A percentile compares a stretch with the other conserved stretches of the same genome.
Conservation (phyloP, 1,140 invertebrate genomes). For the Drosophila subpulchrella region DNA sequence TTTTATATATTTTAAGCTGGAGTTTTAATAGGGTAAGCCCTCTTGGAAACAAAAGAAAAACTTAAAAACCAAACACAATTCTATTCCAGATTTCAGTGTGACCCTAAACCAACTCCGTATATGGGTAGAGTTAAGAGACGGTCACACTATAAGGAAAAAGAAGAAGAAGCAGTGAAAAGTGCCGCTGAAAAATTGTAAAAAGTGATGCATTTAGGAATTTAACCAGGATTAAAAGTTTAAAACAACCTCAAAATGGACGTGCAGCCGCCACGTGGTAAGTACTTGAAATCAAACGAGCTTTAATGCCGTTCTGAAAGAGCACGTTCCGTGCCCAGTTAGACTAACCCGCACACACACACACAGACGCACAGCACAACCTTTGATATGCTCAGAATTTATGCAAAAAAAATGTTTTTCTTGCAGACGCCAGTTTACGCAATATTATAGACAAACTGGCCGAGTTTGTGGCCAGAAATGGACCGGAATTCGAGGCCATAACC, state of each 20-base stretch:
- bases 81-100: not conserved
- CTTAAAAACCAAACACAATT: not conserved
- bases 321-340: not conserved
- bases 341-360: conserved; percentile 15
- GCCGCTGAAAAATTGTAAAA: conserved; percentile 53
- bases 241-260: conserved; percentile 56
- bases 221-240: conserved; percentile 45
- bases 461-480: conserved; percentile 99
- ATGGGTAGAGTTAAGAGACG: not conserved
- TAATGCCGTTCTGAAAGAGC: not conserved
- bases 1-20: no score
- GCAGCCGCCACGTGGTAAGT: conserved; percentile 64
- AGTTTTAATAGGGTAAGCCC: not conserved
- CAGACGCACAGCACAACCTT: not conserved
- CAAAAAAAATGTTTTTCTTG: conserved; percentile 18
- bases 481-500: conserved; percentile 99
- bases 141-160: conserved; percentile 9
- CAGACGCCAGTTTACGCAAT: conserved; percentile 87
- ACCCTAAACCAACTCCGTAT: not conserved
- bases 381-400: conserved; percentile 33
- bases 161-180: conserved; percentile 30
- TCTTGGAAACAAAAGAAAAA: not conserved
- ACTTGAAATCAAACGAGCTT: not conserved
- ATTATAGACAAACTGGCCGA: conserved; percentile 99
- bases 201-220: conserved; percentile 51